Percentiles rank a stretch among this genome's conserved stretches.
Evolutionary conservation across 2,888 invertebrate genomes (phyloP).

Genomic region (Acanthosepion lycidas): DNA sequence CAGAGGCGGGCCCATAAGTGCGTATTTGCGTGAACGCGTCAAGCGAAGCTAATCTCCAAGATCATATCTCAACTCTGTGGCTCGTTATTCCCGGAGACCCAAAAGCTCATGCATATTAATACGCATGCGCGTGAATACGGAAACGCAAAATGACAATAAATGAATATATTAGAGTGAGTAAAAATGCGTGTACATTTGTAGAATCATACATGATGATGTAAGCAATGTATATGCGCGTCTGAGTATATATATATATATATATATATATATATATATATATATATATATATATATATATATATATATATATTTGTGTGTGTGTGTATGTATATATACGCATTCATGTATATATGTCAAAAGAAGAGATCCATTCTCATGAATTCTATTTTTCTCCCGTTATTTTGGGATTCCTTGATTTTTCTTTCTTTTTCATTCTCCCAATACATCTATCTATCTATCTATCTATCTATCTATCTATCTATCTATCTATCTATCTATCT

Average conservation of each 20-base stretch:
- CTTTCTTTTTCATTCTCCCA: too few relatives aligned
- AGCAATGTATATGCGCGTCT: neutral
- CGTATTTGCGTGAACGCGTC: neutral
- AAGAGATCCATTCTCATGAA: too few relatives aligned
- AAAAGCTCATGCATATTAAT: slow-evolving; percentile 33
- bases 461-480: too few relatives aligned
- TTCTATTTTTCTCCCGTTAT: too few relatives aligned
- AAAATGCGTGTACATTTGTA: neutral
- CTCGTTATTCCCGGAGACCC: neutral
- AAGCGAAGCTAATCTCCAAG: slow-evolving; percentile 9
- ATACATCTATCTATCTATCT: too few relatives aligned
- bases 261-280: neutral
- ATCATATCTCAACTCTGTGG: slow-evolving; percentile 4
- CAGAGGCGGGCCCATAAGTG: neutral
- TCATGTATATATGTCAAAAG: too few relatives aligned
- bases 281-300: neutral
- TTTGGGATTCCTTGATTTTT: too few relatives aligned
- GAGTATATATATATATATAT: neutral
- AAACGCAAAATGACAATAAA: neutral
- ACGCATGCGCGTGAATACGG: neutral
- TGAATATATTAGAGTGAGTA: neutral
- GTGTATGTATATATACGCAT: too few relatives aligned
- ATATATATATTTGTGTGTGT: neutral
- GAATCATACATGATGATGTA: neutral
- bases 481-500: too few relatives aligned